A percentile compares a stretch with the other conserved stretches of the same genome.
These are phyloP conservation scores for Cerceris ruficornis DNA, from an alignment of 2,888 invertebrate species.

Conservation along the genomic window DNA sequence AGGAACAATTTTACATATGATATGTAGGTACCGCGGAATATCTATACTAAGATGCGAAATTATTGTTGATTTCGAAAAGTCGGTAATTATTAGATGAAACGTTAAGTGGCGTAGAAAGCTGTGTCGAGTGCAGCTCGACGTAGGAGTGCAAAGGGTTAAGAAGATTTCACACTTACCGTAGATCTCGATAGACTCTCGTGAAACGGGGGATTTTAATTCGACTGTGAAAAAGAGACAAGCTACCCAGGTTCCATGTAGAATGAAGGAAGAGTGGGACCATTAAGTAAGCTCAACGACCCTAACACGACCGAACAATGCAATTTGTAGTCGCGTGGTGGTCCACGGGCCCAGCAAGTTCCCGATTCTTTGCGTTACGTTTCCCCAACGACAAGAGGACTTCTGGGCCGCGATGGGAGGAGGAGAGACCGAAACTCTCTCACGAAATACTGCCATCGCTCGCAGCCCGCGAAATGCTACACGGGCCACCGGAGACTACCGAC, in stretches of 20 bases:
- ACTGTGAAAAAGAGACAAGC: no score
- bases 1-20: no score
- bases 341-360: constrained; percentile 23
- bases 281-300: constrained; percentile 64
- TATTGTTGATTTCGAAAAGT: no score
- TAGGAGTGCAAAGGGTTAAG: no score
- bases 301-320: constrained; percentile 76
- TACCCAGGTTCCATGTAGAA: background rate
- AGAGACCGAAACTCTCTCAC: constrained; percentile 48
- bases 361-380: constrained; percentile 56
- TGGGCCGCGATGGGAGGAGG: constrained; percentile 11
- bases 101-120: no score
- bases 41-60: no score
- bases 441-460: constrained; percentile 70
- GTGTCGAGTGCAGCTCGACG: no score
- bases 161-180: no score
- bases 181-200: no score
- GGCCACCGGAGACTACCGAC: constrained; percentile 65
- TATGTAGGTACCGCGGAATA: no score
- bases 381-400: constrained; percentile 22
- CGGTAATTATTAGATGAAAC: no score
- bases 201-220: no score
- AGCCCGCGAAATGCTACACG: constrained; percentile 69
- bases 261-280: constrained; percentile 51
- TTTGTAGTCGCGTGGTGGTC: constrained; percentile 74